Percentiles rank a stretch among this genome's conserved stretches.
phyloP scores from a whole-genome alignment of 2,113 vertebrate genomes.

The Mola mola region DNA sequence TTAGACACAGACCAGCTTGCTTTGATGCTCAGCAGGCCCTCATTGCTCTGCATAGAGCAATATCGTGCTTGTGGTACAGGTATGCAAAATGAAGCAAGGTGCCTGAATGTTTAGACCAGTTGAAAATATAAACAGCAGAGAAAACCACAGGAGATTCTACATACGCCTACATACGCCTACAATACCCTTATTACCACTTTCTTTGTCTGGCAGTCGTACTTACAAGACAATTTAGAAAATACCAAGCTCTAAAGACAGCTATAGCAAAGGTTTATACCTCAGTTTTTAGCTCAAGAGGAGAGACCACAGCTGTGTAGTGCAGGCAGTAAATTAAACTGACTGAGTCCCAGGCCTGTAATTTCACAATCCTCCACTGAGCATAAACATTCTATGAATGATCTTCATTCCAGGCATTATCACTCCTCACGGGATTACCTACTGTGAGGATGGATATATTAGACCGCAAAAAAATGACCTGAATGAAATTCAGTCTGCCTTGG shows the following conservation, averaged over 20 bases:
- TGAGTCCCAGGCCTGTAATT: constrained; percentile 67
- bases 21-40: too few species aligned
- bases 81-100: too few species aligned
- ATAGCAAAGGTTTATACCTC: constrained; percentile 9
- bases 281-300: constrained; percentile 16
- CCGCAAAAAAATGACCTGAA: constrained; percentile 38
- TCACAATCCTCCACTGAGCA: constrained; percentile 57
- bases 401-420: constrained; percentile 67
- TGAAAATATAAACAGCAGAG: too few species aligned
- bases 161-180: too few species aligned
- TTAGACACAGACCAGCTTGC: neutral
- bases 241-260: constrained; percentile 8
- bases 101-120: too few species aligned
- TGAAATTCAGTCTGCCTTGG: constrained; percentile 35
- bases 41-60: too few species aligned
- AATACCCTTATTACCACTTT: neutral
- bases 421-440: constrained; percentile 43
- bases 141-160: too few species aligned
- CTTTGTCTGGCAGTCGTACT: constrained; percentile 2
- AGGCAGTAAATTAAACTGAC: constrained; percentile 56
- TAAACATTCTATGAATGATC: constrained; percentile 70
- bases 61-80: neutral
- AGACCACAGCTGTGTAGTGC: constrained; percentile 50
- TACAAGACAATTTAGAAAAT: constrained; percentile 9
- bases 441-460: constrained; percentile 58